Percentiles rank a stretch among this genome's conserved stretches.
Conservation (phyloP, 2,888 invertebrate species). For the Amiota communis region DNA sequence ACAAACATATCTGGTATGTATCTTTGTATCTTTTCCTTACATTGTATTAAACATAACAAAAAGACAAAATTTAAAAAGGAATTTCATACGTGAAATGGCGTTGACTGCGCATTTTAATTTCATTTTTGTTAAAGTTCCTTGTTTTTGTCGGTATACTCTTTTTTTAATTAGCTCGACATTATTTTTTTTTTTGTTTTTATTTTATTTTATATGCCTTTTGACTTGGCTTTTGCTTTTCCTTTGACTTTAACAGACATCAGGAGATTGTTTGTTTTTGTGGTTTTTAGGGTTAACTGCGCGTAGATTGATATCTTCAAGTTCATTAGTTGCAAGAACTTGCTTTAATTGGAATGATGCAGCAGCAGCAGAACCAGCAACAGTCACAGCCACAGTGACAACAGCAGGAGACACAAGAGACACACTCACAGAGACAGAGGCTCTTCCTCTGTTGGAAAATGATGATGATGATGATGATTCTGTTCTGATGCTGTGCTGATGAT, state of each 20-base stretch:
- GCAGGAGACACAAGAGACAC: too few relatives aligned
- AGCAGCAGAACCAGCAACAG: too few relatives aligned
- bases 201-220: constrained; percentile 30
- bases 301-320: constrained; percentile 67
- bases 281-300: constrained; percentile 64
- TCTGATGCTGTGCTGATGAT: neutral
- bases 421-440: constrained; percentile 7
- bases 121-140: constrained; percentile 21
- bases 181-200: constrained; percentile 32
- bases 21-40: neutral
- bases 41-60: neutral
- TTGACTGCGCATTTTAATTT: constrained; percentile 33
- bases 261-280: constrained; percentile 35
- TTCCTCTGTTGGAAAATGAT: neutral
- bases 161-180: constrained; percentile 65
- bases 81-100: constrained; percentile 1
- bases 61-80: neutral
- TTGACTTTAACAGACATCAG: neutral
- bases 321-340: constrained; percentile 59
- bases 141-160: constrained; percentile 16
- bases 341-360: constrained; percentile 57
- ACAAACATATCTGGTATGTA: neutral
- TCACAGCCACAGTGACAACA: neutral
- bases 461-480: neutral
- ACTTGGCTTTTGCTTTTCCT: constrained; percentile 15